phyloP scores from a whole-genome alignment of 2,888 invertebrate species.

The Merodon equestris region DNA sequence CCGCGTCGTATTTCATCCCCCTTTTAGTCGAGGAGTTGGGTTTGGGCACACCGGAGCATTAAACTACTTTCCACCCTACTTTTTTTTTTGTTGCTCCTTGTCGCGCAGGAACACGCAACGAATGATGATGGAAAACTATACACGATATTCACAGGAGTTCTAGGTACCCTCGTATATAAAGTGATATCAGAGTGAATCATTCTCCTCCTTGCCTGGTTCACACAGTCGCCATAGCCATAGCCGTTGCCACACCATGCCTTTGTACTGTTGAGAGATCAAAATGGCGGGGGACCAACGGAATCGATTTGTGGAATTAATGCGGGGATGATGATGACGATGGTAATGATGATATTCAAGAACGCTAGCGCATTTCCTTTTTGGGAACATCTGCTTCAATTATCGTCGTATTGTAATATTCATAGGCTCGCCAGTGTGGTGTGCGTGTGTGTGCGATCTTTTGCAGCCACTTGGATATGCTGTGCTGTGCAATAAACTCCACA shows the following conservation, averaged over 20 bases:
- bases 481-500: slow-evolving; percentile 62
- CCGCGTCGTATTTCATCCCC: slow-evolving; percentile 59
- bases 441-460: slow-evolving; percentile 51
- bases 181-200: slow-evolving; percentile 36
- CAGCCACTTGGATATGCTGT: slow-evolving; percentile 21
- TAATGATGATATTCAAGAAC: slow-evolving; percentile 43
- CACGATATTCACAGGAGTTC: slow-evolving; percentile 1
- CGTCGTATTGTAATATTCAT: too few species aligned
- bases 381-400: slow-evolving; percentile 60
- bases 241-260: slow-evolving; percentile 12
- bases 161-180: not conserved
- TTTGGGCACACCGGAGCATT: slow-evolving; percentile 49
- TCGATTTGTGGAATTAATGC: slow-evolving; percentile 56
- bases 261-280: slow-evolving; percentile 55
- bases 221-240: slow-evolving; percentile 11
- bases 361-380: slow-evolving; percentile 48
- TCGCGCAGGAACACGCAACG: slow-evolving; percentile 42
- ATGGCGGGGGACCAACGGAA: slow-evolving; percentile 65
- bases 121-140: slow-evolving; percentile 44
- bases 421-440: too few species aligned
- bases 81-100: slow-evolving; percentile 44
- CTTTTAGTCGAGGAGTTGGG: slow-evolving; percentile 39
- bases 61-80: slow-evolving; percentile 65
- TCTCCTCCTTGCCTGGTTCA: slow-evolving; percentile 29
- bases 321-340: slow-evolving; percentile 51